Conservation (phyloP, 2,888 invertebrate species). For the Drosophila stalkeri region DNA sequence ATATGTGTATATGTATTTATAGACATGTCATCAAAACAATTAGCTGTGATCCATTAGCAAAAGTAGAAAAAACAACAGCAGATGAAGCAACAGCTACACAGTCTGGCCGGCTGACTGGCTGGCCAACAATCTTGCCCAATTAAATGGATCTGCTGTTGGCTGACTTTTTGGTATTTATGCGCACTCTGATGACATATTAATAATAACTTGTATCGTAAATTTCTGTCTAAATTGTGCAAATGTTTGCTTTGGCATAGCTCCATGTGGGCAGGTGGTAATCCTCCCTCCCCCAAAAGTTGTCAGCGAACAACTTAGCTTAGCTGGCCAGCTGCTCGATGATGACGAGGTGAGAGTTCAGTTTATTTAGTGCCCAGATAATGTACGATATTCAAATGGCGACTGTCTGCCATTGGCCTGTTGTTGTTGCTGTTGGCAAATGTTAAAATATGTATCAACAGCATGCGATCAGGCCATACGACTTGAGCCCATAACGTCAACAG, state of each 20-base stretch:
- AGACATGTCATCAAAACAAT: constrained; percentile 72
- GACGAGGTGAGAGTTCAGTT: constrained; percentile 74
- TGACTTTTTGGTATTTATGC: constrained; percentile 48
- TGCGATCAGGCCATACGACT: constrained; percentile 2
- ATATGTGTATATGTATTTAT: constrained; percentile 44
- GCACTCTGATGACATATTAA: constrained; percentile 75
- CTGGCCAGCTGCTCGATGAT: neutral
- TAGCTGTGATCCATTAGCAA: constrained; percentile 70
- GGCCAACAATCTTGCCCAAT: constrained; percentile 66
- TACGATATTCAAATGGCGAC: constrained; percentile 53
- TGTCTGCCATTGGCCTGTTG: constrained; percentile 15
- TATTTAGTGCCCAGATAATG: constrained; percentile 54
- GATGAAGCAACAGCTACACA: too few relatives aligned
- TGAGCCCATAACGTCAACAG: constrained; percentile 33
- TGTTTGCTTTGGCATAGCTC: constrained; percentile 46
- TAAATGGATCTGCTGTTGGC: constrained; percentile 49
- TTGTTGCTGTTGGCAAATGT: constrained; percentile 22
- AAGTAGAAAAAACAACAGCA: constrained; percentile 13
- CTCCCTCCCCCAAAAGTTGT: constrained; percentile 2
- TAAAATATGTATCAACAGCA: constrained; percentile 14
- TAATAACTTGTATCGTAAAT: constrained; percentile 82
- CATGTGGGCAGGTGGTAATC: constrained; percentile 59
- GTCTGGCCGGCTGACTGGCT: too few relatives aligned
- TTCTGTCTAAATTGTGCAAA: constrained; percentile 57
- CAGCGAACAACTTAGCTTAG: constrained; percentile 30